phyloP scores from a whole-genome alignment of 92 coral and sea anemone genomes.

The Zoanthus sociatus region DNA sequence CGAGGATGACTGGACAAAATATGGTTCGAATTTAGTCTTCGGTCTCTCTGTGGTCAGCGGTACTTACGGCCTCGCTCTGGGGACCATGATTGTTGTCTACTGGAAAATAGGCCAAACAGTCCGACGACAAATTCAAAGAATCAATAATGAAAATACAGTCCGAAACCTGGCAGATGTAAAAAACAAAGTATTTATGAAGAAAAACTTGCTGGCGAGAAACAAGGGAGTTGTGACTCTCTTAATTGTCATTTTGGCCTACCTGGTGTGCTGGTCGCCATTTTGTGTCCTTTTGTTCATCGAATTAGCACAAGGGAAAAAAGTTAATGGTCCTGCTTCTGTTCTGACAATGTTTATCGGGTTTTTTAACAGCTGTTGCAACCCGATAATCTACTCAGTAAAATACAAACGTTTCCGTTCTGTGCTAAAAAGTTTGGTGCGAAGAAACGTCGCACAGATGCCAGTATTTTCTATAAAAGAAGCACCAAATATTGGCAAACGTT shows the following conservation, averaged over 20 bases:
- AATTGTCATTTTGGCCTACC: slow-evolving; percentile 70
- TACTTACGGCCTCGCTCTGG: slow-evolving; percentile 82
- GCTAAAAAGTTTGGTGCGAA: slow-evolving; percentile 35
- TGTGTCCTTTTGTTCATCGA: slow-evolving; percentile 82
- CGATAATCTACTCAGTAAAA: slow-evolving; percentile 81
- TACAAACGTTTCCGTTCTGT: slow-evolving; percentile 75
- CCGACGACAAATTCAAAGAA: slow-evolving; percentile 57
- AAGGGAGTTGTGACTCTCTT: slow-evolving; percentile 74
- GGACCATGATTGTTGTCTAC: slow-evolving; percentile 74
- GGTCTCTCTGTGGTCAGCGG: slow-evolving; percentile 89
- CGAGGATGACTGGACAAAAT: slow-evolving; percentile 75
- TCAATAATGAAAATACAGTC: background rate
- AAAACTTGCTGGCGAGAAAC: slow-evolving; percentile 45
- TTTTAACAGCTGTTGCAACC: slow-evolving; percentile 83
- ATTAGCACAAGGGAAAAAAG: slow-evolving; percentile 68
- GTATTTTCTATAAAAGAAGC: no score
- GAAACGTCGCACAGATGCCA: background rate
- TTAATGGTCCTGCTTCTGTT: slow-evolving; percentile 59
- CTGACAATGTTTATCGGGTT: slow-evolving; percentile 85
- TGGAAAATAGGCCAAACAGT: slow-evolving; percentile 69
- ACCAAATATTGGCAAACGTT: no score
- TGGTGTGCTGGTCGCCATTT: slow-evolving; percentile 90
- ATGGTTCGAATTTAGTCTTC: slow-evolving; percentile 78
- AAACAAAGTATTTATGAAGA: background rate
- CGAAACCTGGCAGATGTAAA: background rate